Base-by-base conservation (phyloP, 2,113 vertebrate species). In the Barnardius zonarius region DNA sequence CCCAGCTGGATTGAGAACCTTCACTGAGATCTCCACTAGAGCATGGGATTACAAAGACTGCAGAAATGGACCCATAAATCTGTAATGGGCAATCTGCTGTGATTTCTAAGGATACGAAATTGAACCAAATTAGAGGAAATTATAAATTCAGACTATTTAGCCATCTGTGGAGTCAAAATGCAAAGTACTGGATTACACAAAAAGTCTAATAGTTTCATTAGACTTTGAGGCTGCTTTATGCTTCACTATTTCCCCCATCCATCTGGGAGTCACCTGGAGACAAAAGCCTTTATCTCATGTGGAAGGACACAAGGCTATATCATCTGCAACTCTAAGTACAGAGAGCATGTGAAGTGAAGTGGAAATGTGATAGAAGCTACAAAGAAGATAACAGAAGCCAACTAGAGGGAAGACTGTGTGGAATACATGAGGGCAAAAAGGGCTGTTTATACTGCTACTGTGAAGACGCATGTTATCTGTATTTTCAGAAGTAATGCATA, bases 1-100 rank as follows among this genome's bases (percentile, higher is more conserved):
- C 51, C 73, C 90, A 88, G 93, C 72, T 92, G 90, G 85, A 97
- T 83, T 83, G 54, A 91, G 68, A 93, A 95, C 63, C 67, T 96
- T 92, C 17, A 2, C 76, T 89, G 85, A 94, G 61, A 81, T 86
- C 69, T 92, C 86, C 83, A 41, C 70, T 74, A 80, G 76, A 88
- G 80, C 76, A 88, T 37, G 55, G 52, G 66, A 94, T 7, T 46
- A 78, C 69, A 86, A 90, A 92, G 64, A 68, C 2, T 48, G 52
- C 48, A 92, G 76, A 93, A 96, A 95, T 39, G 33, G 48, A 35
- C 57, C 37, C 20, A 44, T 64, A 93, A 94, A 84, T 91, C 80
- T 70, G 74, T 49, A 83, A 48, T 52, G 48, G 73, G 35, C 43
- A 94, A 82, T 89, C 61, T 92, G 69, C 44, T 95, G 69, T 79